These are phyloP conservation scores for Passerina amoena DNA, from an alignment of 2,113 vertebrate species.

Conservation along the genomic window DNA sequence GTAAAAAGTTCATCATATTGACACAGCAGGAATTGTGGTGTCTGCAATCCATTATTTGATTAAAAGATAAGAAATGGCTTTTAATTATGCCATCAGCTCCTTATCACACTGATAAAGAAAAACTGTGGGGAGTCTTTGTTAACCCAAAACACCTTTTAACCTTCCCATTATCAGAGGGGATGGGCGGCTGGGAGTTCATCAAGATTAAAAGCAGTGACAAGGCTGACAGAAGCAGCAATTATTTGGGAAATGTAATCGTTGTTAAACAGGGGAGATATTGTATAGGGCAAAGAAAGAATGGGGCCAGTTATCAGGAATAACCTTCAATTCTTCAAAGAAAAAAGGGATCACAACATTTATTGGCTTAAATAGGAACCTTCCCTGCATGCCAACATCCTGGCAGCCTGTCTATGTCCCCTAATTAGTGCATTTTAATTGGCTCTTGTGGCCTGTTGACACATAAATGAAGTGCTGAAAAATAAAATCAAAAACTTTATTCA, in stretches of 20 bases:
- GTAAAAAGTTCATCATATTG: not conserved
- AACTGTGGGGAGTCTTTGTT: not conserved
- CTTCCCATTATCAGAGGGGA: not conserved
- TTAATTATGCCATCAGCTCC: constrained; percentile 3
- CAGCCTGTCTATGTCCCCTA: not conserved
- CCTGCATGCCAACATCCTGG: not conserved
- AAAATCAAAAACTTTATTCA: not conserved
- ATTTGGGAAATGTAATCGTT: not conserved
- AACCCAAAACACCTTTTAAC: not conserved
- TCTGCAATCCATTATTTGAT: not conserved
- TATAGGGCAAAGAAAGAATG: not conserved
- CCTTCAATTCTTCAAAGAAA: not conserved
- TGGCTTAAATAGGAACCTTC: not conserved
- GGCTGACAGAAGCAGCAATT: not conserved
- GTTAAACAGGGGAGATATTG: not conserved
- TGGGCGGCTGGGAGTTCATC: not conserved
- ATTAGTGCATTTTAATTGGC: not conserved
- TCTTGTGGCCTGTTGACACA: not conserved
- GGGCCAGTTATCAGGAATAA: not conserved
- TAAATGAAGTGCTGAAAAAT: not conserved
- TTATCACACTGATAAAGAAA: not conserved
- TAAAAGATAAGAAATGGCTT: not conserved
- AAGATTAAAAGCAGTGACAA: not conserved
- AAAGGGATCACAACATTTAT: not conserved
- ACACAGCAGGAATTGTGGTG: not conserved